These are phyloP conservation scores for Spodoptera picta DNA, from an alignment of 2,888 invertebrate species.

Conservation along the genomic window DNA sequence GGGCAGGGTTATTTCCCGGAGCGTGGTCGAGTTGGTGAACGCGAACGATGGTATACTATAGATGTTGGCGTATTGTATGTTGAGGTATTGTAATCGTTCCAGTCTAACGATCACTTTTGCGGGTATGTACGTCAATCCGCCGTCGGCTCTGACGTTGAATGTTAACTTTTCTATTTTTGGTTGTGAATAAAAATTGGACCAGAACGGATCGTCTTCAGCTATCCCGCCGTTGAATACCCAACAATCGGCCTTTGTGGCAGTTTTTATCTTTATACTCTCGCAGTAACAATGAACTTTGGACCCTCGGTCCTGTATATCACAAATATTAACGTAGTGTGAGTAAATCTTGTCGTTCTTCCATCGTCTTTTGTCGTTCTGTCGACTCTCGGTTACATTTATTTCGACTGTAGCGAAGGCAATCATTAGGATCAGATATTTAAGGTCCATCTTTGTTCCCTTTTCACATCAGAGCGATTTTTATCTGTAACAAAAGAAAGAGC, in stretches of 20 bases:
- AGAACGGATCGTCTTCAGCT: conserved; percentile 92
- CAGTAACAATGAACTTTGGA: conserved; percentile 91
- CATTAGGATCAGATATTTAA: conserved; percentile 84
- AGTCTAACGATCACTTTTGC: conserved; percentile 91
- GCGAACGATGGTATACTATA: conserved; percentile 92
- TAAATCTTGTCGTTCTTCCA: conserved; percentile 83
- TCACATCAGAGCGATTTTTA: conserved; percentile 74
- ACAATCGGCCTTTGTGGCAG: conserved; percentile 92
- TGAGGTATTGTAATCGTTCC: conserved; percentile 90
- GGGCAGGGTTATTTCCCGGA: conserved; percentile 91
- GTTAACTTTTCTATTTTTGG: conserved; percentile 91
- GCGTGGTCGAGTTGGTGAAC: conserved; percentile 92
- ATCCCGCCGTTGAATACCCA: conserved; percentile 92
- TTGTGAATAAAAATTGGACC: conserved; percentile 93
- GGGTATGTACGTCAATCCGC: conserved; percentile 91
- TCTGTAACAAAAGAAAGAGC: conserved; percentile 81
- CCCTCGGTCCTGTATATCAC: conserved; percentile 87
- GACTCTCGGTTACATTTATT: conserved; percentile 84
- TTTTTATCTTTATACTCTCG: conserved; percentile 86
- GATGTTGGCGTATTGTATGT: conserved; percentile 92
- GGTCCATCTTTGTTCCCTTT: conserved; percentile 78
- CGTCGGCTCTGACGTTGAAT: conserved; percentile 91
- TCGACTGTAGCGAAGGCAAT: conserved; percentile 83
- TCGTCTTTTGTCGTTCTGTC: conserved; percentile 83
- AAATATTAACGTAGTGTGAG: conserved; percentile 87